Base-by-base conservation (phyloP, 2,888 invertebrate species). In the Perizoma affinitatum region DNA sequence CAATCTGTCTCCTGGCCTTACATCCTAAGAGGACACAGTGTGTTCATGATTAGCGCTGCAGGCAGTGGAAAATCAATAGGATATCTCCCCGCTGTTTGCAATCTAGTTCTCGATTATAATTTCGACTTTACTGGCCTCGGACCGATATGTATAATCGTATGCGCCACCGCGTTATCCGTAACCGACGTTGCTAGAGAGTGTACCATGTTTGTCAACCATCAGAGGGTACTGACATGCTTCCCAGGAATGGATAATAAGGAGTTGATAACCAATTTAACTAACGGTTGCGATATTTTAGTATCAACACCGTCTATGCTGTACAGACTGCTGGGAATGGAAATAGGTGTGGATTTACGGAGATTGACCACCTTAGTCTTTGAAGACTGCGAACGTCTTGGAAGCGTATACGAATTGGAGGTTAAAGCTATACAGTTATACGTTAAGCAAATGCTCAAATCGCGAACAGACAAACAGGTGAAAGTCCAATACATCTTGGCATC, bases 1-100 rank as follows among this genome's bases (percentile, higher is more conserved):
- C 96, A 97, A 74, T 93, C 94, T 0, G 95, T 95, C 54, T 91
- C 94, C 0, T 97, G 96, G 96, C 94, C 95, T 0, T 94, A 95
- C 3, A 90, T 96, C 47, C 83, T 94, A 45, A 90, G 95, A 42
- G 95, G 95, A 0, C 92, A 94, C 50, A 95, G 95, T 65, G 84
- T 95, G 0, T 93, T 95, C 53, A 92, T 95, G 62, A 88, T 97
- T 1, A 93, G 95, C 62, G 90, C 94, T 0, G 75, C 86, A 0
- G 82, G 84, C 9, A 93, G 94, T 54, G 96, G 96, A 0, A 96
- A 96, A 86, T 96, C 96, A 0, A 82, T 95, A 73, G 95, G 95
- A 0, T 96, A 96, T 76, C 77, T 96, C 35, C 94, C 96, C 9
- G 94, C 96, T 0, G 82, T 97, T 4, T 92, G 95, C 53, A 94